phyloP scores from a whole-genome alignment of 2,797 vertebrate species.

The Coilia nasus region DNA sequence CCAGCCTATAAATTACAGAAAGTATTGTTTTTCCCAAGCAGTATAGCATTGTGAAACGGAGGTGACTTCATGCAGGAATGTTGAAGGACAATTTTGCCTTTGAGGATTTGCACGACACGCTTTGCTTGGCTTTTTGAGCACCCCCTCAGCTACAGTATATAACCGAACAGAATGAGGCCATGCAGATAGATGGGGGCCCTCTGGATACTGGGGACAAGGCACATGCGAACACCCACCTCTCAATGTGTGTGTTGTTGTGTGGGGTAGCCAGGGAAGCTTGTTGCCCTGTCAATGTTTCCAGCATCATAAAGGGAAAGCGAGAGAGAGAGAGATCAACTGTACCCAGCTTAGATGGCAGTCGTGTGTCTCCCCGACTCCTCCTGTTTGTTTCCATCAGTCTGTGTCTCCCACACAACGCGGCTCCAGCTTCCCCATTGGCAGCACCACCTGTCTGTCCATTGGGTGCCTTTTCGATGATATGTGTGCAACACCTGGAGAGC shows the following conservation, averaged over 20 bases:
- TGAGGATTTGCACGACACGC: conserved; percentile 22
- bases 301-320: conserved; percentile 9
- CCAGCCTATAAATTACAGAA: conserved; percentile 32
- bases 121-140: not conserved
- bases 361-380: not conserved
- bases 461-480: not conserved
- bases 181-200: conserved; percentile 34
- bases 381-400: conserved; percentile 30
- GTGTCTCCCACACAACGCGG: not conserved
- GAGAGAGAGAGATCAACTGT: conserved; percentile 46
- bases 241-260: conserved; percentile 28
- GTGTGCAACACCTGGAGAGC: not conserved
- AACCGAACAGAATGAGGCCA: conserved; percentile 39
- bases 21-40: conserved; percentile 28
- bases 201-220: not conserved
- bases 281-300: conserved; percentile 48
- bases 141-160: conserved; percentile 15
- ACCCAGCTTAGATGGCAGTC: conserved; percentile 22
- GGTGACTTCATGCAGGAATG: conserved; percentile 8
- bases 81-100: conserved; percentile 23
- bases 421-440: not conserved
- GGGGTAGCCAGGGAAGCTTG: not conserved
- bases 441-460: not conserved
- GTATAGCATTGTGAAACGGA: not conserved
- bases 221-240: not conserved